Base-by-base conservation (phyloP, 2,888 invertebrate species). In the Spodoptera exigua region DNA sequence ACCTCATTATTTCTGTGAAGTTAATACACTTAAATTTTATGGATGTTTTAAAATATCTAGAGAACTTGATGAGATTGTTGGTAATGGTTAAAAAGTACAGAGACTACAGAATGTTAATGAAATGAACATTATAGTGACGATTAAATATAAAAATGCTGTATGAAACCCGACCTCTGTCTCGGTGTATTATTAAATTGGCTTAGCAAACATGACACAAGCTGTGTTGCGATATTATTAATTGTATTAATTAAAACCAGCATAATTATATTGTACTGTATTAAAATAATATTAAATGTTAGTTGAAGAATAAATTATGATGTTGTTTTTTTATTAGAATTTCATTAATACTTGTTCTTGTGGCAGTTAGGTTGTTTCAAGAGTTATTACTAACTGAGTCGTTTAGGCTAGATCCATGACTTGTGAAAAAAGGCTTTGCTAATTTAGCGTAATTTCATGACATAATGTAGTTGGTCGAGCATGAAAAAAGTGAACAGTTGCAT, bases 1-100 rank as follows among this genome's bases (percentile, higher is more conserved):
- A 40, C 43, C 57, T 72, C 64, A 62, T 56, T 59, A 61, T 51
- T 54, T 52, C 54, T 57, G 41, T 35, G 14, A 32, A 57, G 48
- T 68, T 70, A 64, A 68, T 63, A 64, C 51, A 61, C 55, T 72
- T 72, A 72, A 56, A 58, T 72, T 68, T 71, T 61, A 68, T 36
- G 53, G 43, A 46, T 63, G 54, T 59, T 49, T 68, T 57, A 68
- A 64, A 71, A 67, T 71, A 67, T 36, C 61, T 52, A 52, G 32
- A 27, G 27, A 48, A 48, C 54, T 54, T 61, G 51, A 70, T 66
- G 57, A 52, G 45, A 51, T 61, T 57, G 14, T n/a, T 37, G 14
- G 54, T 36, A 37, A 18, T 45, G 41, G 43, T 27, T 48, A 57
- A 56, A 47, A 65, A 66, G 36, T 57, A 53, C 53, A 27, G 27